phyloP scores from a whole-genome alignment of 2,888 invertebrate genomes.

The Drosophila subsilvestris region DNA sequence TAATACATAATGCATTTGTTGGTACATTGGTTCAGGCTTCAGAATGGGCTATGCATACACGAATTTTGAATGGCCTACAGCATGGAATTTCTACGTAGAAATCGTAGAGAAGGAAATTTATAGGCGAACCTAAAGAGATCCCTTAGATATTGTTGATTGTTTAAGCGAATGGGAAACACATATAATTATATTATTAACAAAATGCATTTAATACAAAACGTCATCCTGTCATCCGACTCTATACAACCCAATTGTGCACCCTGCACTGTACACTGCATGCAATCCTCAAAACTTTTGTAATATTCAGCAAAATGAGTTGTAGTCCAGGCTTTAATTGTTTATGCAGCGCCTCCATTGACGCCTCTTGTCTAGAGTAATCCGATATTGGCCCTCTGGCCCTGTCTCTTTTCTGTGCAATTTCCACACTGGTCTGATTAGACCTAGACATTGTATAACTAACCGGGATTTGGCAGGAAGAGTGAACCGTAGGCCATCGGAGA shows the following conservation, averaged over 20 bases:
- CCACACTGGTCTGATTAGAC: constrained; percentile 45
- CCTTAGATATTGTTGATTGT: background rate
- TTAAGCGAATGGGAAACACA: background rate
- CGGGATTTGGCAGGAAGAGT: constrained; percentile 82
- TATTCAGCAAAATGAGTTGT: constrained; percentile 62
- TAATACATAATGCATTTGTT: constrained; percentile 43
- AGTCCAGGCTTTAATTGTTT: constrained; percentile 67
- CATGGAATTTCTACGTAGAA: background rate
- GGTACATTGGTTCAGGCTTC: constrained; percentile 4
- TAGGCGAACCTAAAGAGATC: background rate
- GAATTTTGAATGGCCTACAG: constrained; percentile 11
- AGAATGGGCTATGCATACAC: background rate
- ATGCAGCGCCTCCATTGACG: constrained; percentile 77
- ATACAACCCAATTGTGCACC: constrained; percentile 8
- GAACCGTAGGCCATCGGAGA: constrained; percentile 82
- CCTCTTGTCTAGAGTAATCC: constrained; percentile 57
- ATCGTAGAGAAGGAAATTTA: background rate
- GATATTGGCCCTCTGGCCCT: constrained; percentile 38
- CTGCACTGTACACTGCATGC: constrained; percentile 32
- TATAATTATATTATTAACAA: background rate
- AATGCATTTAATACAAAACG: too few species aligned
- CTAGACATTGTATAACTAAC: constrained; percentile 58
- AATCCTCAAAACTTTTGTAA: constrained; percentile 71
- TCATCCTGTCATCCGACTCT: too few species aligned
- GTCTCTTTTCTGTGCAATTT: constrained; percentile 18